Evolutionary conservation across 2,113 vertebrate genomes (phyloP).

Genomic region (Barbus barbus): DNA sequence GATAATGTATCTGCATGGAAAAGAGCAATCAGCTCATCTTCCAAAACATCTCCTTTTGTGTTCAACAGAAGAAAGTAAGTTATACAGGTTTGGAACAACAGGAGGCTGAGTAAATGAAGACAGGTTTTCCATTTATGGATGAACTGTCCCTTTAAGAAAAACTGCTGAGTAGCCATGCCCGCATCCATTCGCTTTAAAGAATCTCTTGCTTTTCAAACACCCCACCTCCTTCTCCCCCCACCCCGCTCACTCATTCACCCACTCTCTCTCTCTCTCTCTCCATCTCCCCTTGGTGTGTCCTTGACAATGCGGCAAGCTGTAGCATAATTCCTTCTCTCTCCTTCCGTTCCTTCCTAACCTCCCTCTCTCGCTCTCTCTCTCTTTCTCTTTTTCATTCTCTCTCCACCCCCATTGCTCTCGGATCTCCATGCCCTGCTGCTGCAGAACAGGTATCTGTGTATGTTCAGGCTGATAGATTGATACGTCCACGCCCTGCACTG

Average conservation of each 20-base stretch:
- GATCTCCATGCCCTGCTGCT: slow-evolving; percentile 63
- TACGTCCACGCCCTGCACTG: slow-evolving; percentile 40
- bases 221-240: slow-evolving; percentile 51
- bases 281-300: slow-evolving; percentile 78
- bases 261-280: slow-evolving; percentile 57
- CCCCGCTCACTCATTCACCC: slow-evolving; percentile 48
- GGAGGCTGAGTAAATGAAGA: neutral
- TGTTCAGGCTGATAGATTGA: slow-evolving; percentile 41
- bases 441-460: slow-evolving; percentile 62
- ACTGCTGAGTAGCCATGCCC: slow-evolving; percentile 70
- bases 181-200: slow-evolving; percentile 57
- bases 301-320: slow-evolving; percentile 83
- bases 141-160: slow-evolving; percentile 38
- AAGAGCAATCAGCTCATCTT: neutral
- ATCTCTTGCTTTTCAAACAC: slow-evolving; percentile 37
- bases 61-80: neutral
- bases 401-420: slow-evolving; percentile 52
- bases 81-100: neutral
- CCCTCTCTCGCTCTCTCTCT: slow-evolving; percentile 41
- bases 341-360: slow-evolving; percentile 41
- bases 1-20: neutral
- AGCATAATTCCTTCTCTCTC: slow-evolving; percentile 69
- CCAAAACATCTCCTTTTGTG: neutral
- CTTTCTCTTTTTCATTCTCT: slow-evolving; percentile 41
- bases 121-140: neutral